Evolutionary conservation across 2,888 invertebrate genomes (phyloP).

Genomic region (Dinocampus coccinellae): DNA sequence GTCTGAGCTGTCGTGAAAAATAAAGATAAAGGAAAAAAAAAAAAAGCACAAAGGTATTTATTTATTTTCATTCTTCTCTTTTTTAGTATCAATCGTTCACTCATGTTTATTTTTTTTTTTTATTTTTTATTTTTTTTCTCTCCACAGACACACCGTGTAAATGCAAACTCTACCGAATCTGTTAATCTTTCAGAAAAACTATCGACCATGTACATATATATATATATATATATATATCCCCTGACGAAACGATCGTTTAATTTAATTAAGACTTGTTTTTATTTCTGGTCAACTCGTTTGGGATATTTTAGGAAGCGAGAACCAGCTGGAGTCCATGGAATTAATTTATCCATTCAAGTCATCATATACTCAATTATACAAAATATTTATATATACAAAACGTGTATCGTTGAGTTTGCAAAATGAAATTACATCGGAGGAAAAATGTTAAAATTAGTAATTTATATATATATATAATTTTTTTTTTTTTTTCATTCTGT

Average conservation of each 20-base stretch:
- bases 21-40: neutral
- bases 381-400: neutral
- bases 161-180: conserved; percentile 9
- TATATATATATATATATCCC: neutral
- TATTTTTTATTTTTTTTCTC: too few relatives aligned
- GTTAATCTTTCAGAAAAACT: conserved; percentile 17
- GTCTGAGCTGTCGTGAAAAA: conserved; percentile 16
- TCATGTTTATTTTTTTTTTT: conserved; percentile 11
- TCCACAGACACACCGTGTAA: conserved; percentile 18
- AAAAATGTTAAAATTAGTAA: conserved; percentile 15
- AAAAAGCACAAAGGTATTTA: conserved; percentile 14
- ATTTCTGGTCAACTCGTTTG: conserved; percentile 60
- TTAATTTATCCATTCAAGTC: conserved; percentile 52
- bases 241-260: conserved; percentile 51
- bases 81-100: conserved; percentile 18
- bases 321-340: conserved; percentile 31
- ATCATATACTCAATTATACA: conserved; percentile 2
- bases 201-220: conserved; percentile 38
- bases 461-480: neutral
- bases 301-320: conserved; percentile 57
- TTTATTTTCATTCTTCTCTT: neutral
- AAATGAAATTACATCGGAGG: neutral
- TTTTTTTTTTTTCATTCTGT: conserved; percentile 16
- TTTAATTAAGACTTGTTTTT: conserved; percentile 64
- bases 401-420: neutral